Percentiles rank a stretch among this genome's conserved stretches.
phyloP scores from a whole-genome alignment of 2,888 invertebrate species.

The Ochropleura leucogaster region DNA sequence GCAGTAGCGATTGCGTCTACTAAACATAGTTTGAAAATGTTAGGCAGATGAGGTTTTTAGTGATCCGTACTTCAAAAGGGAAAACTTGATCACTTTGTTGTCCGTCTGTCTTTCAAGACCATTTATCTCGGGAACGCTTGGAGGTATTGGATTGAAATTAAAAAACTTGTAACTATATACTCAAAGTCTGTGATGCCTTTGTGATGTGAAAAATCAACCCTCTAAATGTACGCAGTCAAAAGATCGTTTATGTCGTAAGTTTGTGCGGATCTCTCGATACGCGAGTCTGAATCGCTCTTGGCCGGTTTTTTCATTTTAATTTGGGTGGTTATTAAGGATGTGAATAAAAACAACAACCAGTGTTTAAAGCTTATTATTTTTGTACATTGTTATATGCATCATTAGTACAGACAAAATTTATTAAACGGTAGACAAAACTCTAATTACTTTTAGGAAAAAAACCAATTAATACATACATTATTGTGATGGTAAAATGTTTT shows the following conservation, averaged over 20 bases:
- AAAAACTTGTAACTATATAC: no score
- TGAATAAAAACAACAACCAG: conserved; percentile 69
- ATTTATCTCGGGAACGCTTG: no score
- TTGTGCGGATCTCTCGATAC: no score
- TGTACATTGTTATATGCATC: conserved; percentile 87
- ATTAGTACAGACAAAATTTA: conserved; percentile 82
- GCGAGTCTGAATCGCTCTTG: no score
- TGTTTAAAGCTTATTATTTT: conserved; percentile 90
- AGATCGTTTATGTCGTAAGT: no score
- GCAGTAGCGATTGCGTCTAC: not conserved
- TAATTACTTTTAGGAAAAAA: conserved; percentile 75
- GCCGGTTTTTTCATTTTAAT: not conserved
- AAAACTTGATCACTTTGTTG: no score
- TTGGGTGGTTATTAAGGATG: not conserved
- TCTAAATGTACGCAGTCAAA: no score
- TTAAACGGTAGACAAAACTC: conserved; percentile 72
- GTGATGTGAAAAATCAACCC: no score
- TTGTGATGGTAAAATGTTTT: conserved; percentile 77
- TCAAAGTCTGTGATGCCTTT: no score
- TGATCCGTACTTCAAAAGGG: no score
- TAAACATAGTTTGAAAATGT: not conserved
- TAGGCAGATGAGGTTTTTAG: not conserved
- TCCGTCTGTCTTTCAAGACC: no score
- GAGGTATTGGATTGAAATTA: no score
- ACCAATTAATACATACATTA: conserved; percentile 69